phyloP scores from a whole-genome alignment of 2,797 vertebrate species.

The Catostomus latipinnis region DNA sequence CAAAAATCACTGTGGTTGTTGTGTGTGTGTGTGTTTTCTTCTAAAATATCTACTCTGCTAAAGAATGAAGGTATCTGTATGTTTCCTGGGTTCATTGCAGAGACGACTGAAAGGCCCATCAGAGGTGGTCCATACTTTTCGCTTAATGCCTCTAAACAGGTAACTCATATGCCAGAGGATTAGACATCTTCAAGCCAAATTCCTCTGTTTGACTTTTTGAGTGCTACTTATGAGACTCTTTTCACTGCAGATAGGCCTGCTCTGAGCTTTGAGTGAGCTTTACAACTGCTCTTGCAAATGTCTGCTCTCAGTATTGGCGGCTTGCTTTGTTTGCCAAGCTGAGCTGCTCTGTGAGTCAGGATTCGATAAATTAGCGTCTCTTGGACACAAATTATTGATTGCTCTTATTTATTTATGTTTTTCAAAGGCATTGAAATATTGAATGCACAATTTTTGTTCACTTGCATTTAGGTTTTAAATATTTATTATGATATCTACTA shows the following conservation, averaged over 20 bases:
- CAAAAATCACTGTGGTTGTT: no score
- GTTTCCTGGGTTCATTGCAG: slow-evolving; percentile 30
- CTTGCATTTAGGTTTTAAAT: no score
- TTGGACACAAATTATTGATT: not conserved
- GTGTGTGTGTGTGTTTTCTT: no score
- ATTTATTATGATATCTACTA: no score
- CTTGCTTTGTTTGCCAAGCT: not conserved
- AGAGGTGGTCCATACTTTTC: slow-evolving; percentile 30
- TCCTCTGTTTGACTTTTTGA: slow-evolving; percentile 27
- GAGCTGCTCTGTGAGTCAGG: no score
- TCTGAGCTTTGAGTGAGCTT: slow-evolving; percentile 22
- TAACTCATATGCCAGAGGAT: slow-evolving; percentile 48
- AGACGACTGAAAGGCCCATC: slow-evolving; percentile 13
- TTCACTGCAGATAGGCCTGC: not conserved
- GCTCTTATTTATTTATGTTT: not conserved
- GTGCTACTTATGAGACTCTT: not conserved
- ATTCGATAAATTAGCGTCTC: not conserved
- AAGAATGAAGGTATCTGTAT: slow-evolving; percentile 34
- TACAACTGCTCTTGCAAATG: not conserved
- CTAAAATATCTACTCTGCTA: slow-evolving; percentile 7
- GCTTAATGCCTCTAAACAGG: slow-evolving; percentile 40
- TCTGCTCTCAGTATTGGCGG: not conserved
- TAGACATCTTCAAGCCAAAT: slow-evolving; percentile 39
- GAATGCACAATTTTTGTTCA: no score
- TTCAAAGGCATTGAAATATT: not conserved